phyloP scores from a whole-genome alignment of 2,797 vertebrate species.

The Myiotriccus ornatus region DNA sequence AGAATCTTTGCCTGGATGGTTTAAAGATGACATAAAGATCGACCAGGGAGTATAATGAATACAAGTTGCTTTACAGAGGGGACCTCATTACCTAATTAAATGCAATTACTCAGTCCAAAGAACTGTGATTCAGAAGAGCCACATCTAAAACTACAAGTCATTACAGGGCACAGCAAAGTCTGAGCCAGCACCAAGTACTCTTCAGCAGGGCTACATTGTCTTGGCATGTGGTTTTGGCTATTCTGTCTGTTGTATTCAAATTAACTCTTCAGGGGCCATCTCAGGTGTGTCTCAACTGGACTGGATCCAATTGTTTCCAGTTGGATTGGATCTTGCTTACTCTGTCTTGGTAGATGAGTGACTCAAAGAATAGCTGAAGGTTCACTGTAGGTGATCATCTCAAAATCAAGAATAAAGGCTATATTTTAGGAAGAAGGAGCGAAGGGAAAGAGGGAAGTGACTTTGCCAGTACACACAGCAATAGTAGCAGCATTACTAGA shows the following conservation, averaged over 20 bases:
- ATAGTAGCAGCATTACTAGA: background rate
- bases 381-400: background rate
- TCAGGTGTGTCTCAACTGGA: background rate
- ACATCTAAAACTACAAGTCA: background rate
- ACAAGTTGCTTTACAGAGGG: background rate
- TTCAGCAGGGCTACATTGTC: background rate
- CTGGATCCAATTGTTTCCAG: fast-evolving
- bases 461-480: background rate
- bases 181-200: background rate
- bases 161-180: background rate
- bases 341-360: background rate
- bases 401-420: background rate
- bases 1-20: background rate
- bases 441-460: background rate
- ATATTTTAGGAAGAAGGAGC: background rate
- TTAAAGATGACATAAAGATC: conserved; percentile 30
- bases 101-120: conserved; percentile 3
- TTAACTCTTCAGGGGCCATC: background rate
- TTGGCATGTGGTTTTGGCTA: background rate
- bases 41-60: background rate
- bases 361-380: background rate
- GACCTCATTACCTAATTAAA: conserved; percentile 8
- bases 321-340: background rate
- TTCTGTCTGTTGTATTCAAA: background rate
- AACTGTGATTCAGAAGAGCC: background rate